Evolutionary conservation across 2,888 invertebrate genomes (phyloP), one percentile per base, ranked within the genome.

Genomic region (Rhopalosiphum nymphaeae): DNA sequence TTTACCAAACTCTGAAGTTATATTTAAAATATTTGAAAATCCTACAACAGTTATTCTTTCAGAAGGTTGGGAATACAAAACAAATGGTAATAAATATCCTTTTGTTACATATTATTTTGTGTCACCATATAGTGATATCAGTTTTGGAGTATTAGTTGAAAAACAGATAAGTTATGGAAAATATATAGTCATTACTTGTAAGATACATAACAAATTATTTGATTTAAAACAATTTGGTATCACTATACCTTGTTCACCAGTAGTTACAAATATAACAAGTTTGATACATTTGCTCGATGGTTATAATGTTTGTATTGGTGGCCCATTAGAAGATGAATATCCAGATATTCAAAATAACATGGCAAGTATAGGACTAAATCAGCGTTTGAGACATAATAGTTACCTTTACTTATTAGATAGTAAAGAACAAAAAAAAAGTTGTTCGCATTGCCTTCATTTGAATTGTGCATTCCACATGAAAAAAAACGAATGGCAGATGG

Each of bases 21-120:
- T 44, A 26, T 44, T 46, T 85, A 25, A 16, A 85, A 85, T 85
- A 85, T 85, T 85, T 49, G 49, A 49, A 49, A 49, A 49, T 1
- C 49, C 49, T 85, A 44, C 42, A 46, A 85, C 11, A 85, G 26
- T 85, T 85, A 26, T 10, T 5, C 85, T 85, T 85, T 46, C 85
- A 44, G 44, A 85, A 85, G 85, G 46, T 85, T 85, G 85, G 85
- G 85, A 85, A 85, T 85, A 44, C 85, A 85, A 26, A 85, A 10
- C 11, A 85, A 85, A 44, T 85, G 26, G 26, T 46, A 46, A 44
- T 44, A 85, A 85, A 85, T 26, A 44, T 44, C 21, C 11, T 21
- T 85, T 85, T 85, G 44, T 85, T 9, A 85, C 46, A 85, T 44
- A 26, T 26, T 85, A 85, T 85, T 85, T 16, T 85, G 5, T 85